Conservation (phyloP, 2,113 vertebrate species). For the Thomomys bottae region DNA sequence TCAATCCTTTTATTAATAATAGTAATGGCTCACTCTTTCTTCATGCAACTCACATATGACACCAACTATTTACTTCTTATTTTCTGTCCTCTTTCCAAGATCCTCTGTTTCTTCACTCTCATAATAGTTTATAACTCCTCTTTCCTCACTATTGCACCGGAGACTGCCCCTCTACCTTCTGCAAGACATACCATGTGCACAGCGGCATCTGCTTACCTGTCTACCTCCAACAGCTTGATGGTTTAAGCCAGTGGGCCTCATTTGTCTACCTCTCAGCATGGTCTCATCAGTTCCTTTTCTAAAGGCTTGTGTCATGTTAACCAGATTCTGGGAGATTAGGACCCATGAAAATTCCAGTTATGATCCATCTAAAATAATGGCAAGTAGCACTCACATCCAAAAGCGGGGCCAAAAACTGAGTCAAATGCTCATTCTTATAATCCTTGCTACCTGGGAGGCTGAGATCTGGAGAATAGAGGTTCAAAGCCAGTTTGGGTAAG, state of each 20-base stretch:
- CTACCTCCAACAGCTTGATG: neutral
- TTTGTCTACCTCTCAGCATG: neutral
- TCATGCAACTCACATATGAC: neutral
- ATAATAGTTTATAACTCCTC: fast-evolving
- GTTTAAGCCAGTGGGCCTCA: neutral
- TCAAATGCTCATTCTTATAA: no score
- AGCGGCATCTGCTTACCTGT: neutral
- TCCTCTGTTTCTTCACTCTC: neutral
- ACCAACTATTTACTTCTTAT: neutral
- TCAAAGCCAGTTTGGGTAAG: no score
- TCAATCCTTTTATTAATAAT: neutral
- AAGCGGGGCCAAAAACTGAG: neutral
- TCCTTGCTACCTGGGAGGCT: no score
- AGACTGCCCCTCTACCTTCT: neutral
- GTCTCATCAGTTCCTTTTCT: neutral
- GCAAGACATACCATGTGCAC: neutral
- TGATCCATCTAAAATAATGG: neutral
- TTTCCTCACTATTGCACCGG: no score
- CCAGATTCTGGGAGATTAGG: neutral
- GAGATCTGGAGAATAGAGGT: no score
- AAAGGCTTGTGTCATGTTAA: neutral
- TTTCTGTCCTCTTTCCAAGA: neutral
- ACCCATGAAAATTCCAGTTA: neutral
- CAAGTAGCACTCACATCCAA: neutral
- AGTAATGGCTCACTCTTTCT: neutral